Conservation (phyloP, 2,797 vertebrate species). For the Limnodromus scolopaceus region DNA sequence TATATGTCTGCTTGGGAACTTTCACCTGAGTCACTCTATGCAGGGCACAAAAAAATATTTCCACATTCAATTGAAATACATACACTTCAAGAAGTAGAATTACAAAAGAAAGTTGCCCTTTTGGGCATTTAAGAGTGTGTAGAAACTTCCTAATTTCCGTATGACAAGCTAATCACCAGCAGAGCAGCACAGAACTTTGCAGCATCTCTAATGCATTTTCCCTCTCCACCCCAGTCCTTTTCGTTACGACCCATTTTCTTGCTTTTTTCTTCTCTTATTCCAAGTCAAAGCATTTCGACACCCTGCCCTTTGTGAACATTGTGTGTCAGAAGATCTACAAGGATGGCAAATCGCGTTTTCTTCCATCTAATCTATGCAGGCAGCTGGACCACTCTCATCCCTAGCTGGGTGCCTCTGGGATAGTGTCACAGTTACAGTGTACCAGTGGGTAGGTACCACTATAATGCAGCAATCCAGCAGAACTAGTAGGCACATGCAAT, state of each 20-base stretch:
- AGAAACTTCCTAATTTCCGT: not conserved
- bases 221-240: not conserved
- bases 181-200: not conserved
- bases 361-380: slow-evolving; percentile 44
- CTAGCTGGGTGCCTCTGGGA: not conserved
- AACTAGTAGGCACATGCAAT: not conserved
- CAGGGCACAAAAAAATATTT: not conserved
- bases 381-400: slow-evolving; percentile 34
- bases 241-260: slow-evolving; percentile 31
- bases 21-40: not conserved
- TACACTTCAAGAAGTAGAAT: not conserved
- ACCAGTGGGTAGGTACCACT: not conserved
- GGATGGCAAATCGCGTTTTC: slow-evolving; percentile 51
- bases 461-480: not conserved
- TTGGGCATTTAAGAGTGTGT: not conserved
- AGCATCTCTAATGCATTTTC: not conserved
- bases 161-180: not conserved
- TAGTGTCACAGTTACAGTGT: not conserved
- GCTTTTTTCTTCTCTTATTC: not conserved
- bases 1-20: not conserved
- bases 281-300: slow-evolving; percentile 21
- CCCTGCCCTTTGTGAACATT: slow-evolving; percentile 33
- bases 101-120: not conserved
- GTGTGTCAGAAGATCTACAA: slow-evolving; percentile 28
- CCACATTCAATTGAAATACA: not conserved